Evolutionary conservation across 2,113 vertebrate genomes (phyloP), one percentile per base, ranked within the genome.

Genomic region (Sterrhoptilus dennistouni): DNA sequence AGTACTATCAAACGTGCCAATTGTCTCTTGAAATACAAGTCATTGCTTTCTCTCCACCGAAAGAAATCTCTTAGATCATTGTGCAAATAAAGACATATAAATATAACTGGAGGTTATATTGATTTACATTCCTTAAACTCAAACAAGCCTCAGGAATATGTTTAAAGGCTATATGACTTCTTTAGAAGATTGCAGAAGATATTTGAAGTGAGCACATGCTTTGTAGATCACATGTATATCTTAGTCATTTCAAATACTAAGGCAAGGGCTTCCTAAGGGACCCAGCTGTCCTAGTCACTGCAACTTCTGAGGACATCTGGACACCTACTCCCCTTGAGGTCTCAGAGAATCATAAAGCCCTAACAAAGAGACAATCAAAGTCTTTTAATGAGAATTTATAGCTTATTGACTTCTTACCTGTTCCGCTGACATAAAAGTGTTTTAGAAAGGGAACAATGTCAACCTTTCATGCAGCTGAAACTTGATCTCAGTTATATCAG

Each of bases 51-150:
- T 74, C 52, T 71, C 64, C 0, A 0, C 56, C 33, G 44, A 50
- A 74, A 83, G 64, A 94, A 71, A 92, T 75, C 72, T 92, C 82
- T 92, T 42, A 84, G 79, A 89, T 83, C 64, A 60, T 81, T 81
- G 68, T 71, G n/a, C 71, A 96, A 96, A 95, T 86, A 97, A 83
- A 94, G 79, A 53, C 90, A 38, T 38, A 38, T 38, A 38, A 38
- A 38, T 38, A 38, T 38, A 86, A 68, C 25, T 64, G 33, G 56
- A 81, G 68, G 69, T 94, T 92, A 81, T 83, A 93, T 93, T 93
- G 68, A 92, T 94, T 94, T 92, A 93, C 61, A 53, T 86, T 82
- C 59, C 53, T 64, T 52, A 87, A 86, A 90, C 56, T 94, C 90
- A 94, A 88, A 88, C 75, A 96, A 93, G 52, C 19, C 40, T 87